Percentiles rank a stretch among this genome's conserved stretches.
Conservation (phyloP, 2,888 invertebrate species). For the Ariolimax columbianus region DNA sequence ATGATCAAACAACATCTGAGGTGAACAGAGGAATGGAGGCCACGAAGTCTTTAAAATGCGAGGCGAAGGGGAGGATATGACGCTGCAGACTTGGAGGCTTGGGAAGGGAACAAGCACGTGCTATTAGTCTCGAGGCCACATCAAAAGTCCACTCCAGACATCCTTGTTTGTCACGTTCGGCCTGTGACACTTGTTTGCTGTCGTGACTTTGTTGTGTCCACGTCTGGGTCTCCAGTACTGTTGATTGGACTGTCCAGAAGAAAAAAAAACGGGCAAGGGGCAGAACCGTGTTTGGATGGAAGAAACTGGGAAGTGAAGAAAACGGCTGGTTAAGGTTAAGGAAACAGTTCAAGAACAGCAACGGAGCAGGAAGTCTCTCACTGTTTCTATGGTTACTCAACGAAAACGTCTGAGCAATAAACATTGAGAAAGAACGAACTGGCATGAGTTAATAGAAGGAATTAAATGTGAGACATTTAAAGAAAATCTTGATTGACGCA, state of each 20-base stretch:
- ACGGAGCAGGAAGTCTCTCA: no score
- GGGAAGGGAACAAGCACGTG: background rate
- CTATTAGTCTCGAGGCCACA: background rate
- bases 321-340: background rate
- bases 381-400: background rate
- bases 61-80: background rate
- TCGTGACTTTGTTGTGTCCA: background rate
- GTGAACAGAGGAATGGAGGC: no score
- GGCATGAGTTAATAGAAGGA: no score
- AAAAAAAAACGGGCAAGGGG: background rate
- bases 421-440: no score
- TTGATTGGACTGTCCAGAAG: background rate
- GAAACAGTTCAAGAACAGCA: no score
- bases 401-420: background rate
- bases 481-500: no score
- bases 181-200: constrained; percentile 1
- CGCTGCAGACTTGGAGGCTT: background rate
- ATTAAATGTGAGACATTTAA: no score
- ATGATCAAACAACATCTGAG: no score
- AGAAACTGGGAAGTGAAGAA: background rate
- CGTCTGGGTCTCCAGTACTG: background rate
- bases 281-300: background rate
- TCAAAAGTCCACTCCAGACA: constrained; percentile 5
- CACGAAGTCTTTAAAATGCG: no score
- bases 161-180: background rate